Base-by-base conservation (phyloP, 2,113 vertebrate species). In the Sialia sialis region DNA sequence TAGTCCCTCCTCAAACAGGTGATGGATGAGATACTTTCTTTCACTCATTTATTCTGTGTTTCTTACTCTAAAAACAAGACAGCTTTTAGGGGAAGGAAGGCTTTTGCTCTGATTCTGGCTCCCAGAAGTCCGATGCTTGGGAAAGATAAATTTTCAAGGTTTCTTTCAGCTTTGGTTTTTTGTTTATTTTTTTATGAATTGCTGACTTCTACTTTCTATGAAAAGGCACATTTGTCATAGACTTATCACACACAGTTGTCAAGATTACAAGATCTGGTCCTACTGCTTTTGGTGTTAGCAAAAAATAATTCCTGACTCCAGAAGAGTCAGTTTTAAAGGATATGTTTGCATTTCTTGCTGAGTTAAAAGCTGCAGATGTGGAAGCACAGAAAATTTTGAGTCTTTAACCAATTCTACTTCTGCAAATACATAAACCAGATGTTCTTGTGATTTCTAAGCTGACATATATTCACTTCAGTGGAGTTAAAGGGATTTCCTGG, bases 401-500 rank as follows among this genome's bases (percentile, higher is more conserved):
- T 67, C 72, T 52, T 91, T 64, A 83, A 87, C 83, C 84, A 87
- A 58, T 68, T 52, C 54, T 74, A 30, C 74, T 90, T 90, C 84
- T 95, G 64, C 66, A 87, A 88, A 85, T 74, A 73, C 39, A 90
- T 55, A 95, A 96, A 95, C 51, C 95, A 96, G 89, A 93, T 80
- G 81, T 94, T 89, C 95, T 89, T 82, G 58, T 93, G 95, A 87
- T 89, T 89, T 94, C 62, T 90, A 74, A 93, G 88, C 82, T 94
- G 85, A 92, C 85, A 90, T 69, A 54, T 80, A 94, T 76, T 84
- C 94, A 90, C 85, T 92, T 76, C 74, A 73, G 39, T 0, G 4
- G 63, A 91, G 87, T 93, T 95, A 89, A 91, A 95, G 89, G 88
- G 87, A 94, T 94, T 92, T 95, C 93, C 94, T 91, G 76, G 54